Evolutionary conservation across 2,888 invertebrate genomes (phyloP).

Genomic region (Microctonus aethiopoides): DNA sequence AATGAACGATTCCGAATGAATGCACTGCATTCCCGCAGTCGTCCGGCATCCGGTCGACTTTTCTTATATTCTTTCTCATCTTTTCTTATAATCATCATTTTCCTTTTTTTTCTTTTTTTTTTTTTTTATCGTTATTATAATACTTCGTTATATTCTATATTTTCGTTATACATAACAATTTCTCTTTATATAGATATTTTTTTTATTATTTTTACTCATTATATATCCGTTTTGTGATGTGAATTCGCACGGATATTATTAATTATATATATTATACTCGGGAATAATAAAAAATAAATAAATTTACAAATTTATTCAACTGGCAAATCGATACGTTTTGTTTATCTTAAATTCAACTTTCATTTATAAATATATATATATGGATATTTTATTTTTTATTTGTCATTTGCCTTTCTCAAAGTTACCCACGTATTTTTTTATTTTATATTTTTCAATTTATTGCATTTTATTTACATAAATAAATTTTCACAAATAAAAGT

Average conservation of each 20-base stretch:
- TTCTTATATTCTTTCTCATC: conserved; percentile 7
- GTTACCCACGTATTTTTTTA: not conserved
- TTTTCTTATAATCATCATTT: conserved; percentile 9
- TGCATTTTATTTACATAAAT: conserved; percentile 13
- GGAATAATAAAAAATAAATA: too few relatives aligned
- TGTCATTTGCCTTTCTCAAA: conserved; percentile 21
- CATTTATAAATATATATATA: not conserved
- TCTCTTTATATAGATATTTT: too few relatives aligned
- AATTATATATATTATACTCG: too few relatives aligned
- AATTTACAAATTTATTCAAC: conserved; percentile 10
- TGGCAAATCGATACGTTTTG: conserved; percentile 9
- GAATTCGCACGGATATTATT: conserved; percentile 31
- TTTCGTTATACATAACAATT: not conserved
- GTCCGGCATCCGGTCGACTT: conserved; percentile 37
- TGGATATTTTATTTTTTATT: conserved; percentile 16
- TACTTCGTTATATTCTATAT: not conserved
- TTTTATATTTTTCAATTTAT: not conserved
- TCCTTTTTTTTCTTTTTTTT: not conserved
- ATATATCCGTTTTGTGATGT: conserved; percentile 6
- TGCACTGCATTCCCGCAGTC: conserved; percentile 26
- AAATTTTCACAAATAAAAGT: not conserved
- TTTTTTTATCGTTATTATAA: not conserved
- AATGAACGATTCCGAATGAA: conserved; percentile 22
- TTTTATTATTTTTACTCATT: not conserved
- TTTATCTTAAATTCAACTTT: not conserved